Base-by-base conservation (phyloP, 2,113 vertebrate species). In the Sylvietta virens region DNA sequence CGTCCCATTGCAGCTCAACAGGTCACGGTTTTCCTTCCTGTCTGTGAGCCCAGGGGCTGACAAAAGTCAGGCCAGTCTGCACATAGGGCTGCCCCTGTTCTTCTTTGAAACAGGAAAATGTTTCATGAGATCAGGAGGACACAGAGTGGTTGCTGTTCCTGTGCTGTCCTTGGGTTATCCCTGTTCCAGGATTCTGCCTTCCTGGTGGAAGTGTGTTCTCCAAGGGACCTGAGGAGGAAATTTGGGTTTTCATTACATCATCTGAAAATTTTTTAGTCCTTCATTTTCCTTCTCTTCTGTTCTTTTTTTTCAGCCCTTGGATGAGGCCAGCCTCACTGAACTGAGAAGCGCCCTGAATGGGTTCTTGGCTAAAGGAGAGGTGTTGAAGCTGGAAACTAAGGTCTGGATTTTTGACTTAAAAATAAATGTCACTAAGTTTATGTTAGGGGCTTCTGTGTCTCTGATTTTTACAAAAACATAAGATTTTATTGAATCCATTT, bases 351-450 rank as follows among this genome's bases (percentile, higher is more conserved):
- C 97, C 42, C 98, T 99, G 57, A 98, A 97, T 48, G 98, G 98
- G 53, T 99, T 99, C 96, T 96, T 99, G 60, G 88, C 98, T 80
- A 99, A 99, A 96, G 98, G 98, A 91, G 98, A 99, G 80, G 91
- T 98, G 11, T 95, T 99, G 97, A 99, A 99, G 93, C 94, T 99
- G 95, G 98, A 99, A 88, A 98, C 98, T 60, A 99, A 99, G 99
- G 99, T 99, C 96, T 42, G 97, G 54, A 35, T 50, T 87, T 79
- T 50, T 79, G 6, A 57, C 21, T 85, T 72, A 12, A 12, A 64
- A 42, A 72, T 23, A 39, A 26, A n/a, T 56, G 39, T 57, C 12
- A 58, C 16, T 27, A 60, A 20, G 13, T 84, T 91, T 2, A 6
- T 9, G 2, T 76, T 57, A 58, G 44, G 4, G 19, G 9, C 7